Percentiles rank a stretch among this genome's conserved stretches.
These are phyloP conservation scores for Equus quagga DNA, from an alignment of 2,113 vertebrate genomes.

Conservation along the genomic window DNA sequence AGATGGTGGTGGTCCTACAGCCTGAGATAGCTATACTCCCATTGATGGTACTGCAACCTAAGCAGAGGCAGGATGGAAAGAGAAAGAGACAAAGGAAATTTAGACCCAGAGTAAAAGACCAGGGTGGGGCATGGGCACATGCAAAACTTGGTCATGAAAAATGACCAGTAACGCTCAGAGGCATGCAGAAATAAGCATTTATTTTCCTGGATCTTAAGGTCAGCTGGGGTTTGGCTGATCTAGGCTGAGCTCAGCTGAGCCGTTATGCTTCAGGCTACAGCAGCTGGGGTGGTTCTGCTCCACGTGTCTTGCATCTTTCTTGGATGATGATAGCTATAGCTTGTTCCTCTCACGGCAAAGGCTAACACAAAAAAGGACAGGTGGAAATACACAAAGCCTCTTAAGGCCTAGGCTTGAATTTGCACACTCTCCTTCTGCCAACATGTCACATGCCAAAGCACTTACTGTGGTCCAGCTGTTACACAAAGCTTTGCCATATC, in stretches of 20 bases:
- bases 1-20: accelerated
- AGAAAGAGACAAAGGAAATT: background rate
- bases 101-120: background rate
- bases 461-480: background rate
- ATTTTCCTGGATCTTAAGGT: background rate
- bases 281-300: background rate
- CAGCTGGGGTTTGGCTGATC: background rate
- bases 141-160: background rate
- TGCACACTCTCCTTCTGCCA: background rate
- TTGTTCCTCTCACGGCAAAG: background rate
- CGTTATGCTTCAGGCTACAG: background rate
- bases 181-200: background rate
- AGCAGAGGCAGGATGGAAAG: background rate
- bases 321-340: background rate
- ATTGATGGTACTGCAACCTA: background rate
- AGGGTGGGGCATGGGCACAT: accelerated
- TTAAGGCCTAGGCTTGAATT: background rate
- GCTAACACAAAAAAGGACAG: background rate
- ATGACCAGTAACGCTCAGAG: background rate
- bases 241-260: background rate
- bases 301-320: background rate
- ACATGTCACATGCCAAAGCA: background rate
- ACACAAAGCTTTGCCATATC: background rate
- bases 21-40: background rate
- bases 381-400: background rate